phyloP scores from a whole-genome alignment of 2,113 vertebrate genomes.

The Ornithorhynchus anatinus region DNA sequence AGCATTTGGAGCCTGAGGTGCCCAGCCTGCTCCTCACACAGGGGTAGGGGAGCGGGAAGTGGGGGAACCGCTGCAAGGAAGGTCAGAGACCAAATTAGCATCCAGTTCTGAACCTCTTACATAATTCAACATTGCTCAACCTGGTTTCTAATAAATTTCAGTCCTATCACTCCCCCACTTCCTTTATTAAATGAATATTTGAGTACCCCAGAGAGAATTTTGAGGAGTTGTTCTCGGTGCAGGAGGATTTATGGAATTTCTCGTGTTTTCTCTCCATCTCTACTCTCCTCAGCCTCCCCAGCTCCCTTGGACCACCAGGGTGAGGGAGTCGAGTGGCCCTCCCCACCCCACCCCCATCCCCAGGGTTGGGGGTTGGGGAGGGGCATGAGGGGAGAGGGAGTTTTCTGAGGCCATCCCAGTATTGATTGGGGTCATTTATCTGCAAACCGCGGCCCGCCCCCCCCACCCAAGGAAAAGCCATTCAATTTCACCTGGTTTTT shows the following conservation, averaged over 20 bases:
- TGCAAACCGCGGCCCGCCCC: too few species aligned
- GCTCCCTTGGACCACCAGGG: background rate
- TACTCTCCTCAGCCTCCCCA: background rate
- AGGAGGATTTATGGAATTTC: background rate
- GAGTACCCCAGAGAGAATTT: background rate
- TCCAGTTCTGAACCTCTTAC: background rate
- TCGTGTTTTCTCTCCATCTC: too few species aligned
- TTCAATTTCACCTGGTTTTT: accelerated
- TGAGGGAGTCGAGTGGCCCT: background rate
- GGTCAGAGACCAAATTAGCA: too few species aligned
- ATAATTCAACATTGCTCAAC: background rate
- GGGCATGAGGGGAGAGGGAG: accelerated
- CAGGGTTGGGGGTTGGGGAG: accelerated
- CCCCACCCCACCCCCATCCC: background rate
- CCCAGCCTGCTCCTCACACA: accelerated
- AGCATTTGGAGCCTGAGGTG: background rate
- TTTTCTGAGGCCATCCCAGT: accelerated
- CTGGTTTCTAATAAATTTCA: background rate
- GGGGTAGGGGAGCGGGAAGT: accelerated
- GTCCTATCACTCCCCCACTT: background rate
- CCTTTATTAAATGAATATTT: accelerated
- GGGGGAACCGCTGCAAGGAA: accelerated
- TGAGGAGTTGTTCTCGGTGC: background rate
- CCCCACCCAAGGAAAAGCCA: too few species aligned
- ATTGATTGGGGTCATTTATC: background rate